A percentile compares a stretch with the other conserved stretches of the same genome.
Conservation (phyloP, 2,888 invertebrate species). For the Hymenopus coronatus region DNA sequence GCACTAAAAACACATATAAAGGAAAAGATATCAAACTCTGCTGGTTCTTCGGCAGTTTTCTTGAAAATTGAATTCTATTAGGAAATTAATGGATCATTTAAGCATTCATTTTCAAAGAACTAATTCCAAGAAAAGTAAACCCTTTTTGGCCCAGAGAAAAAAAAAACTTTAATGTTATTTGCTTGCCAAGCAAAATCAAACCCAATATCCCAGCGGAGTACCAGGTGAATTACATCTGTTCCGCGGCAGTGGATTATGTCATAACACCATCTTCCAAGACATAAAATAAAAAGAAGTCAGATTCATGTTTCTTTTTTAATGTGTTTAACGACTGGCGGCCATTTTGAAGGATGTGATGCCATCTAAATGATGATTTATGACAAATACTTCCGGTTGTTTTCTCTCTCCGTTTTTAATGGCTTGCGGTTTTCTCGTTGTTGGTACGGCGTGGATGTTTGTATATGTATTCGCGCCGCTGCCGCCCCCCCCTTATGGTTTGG, state of each 20-base stretch:
- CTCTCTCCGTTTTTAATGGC: slow-evolving; percentile 18
- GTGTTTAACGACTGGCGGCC: neutral
- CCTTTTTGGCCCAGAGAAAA: too few relatives aligned
- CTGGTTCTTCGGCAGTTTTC: too few relatives aligned
- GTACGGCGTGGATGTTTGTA: neutral
- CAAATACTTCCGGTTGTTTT: slow-evolving; percentile 31
- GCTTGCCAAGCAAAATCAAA: too few relatives aligned
- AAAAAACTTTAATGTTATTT: too few relatives aligned
- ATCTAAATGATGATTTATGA: slow-evolving; percentile 27
- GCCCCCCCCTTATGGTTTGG: neutral
- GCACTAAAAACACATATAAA: too few relatives aligned
- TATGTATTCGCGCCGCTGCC: neutral
- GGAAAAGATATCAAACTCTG: too few relatives aligned
- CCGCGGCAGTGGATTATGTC: neutral
- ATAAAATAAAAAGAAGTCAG: neutral
- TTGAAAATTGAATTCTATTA: too few relatives aligned
- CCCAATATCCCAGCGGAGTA: too few relatives aligned
- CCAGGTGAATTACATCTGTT: neutral
- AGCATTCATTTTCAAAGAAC: too few relatives aligned
- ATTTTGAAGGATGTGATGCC: slow-evolving; percentile 21
- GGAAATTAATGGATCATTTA: too few relatives aligned
- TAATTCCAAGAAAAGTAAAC: too few relatives aligned
- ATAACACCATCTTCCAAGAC: neutral
- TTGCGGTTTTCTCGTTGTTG: slow-evolving; percentile 15
- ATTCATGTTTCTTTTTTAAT: neutral